Evolutionary conservation across 2,888 invertebrate species (phyloP).

Genomic region (Kuschelorhynchus macadamiae): DNA sequence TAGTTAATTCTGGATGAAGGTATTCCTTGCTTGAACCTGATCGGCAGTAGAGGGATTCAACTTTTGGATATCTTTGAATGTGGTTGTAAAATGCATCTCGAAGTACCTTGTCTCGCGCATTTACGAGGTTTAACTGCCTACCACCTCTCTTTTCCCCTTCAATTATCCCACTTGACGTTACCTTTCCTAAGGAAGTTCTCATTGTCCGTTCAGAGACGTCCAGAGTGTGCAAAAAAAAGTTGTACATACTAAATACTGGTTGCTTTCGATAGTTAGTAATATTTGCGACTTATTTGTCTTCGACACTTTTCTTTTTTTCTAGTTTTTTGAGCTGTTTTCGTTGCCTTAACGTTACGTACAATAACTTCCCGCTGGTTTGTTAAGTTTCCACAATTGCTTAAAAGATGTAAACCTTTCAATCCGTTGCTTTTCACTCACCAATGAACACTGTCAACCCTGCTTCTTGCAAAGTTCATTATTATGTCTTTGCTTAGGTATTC

Average conservation of each 20-base stretch:
- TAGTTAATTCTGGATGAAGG: constrained; percentile 7
- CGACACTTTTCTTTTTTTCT: constrained; percentile 1
- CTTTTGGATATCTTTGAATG: constrained; percentile 10
- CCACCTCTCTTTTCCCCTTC: constrained; percentile 7
- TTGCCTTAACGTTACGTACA: too few relatives aligned
- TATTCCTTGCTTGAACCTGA: constrained; percentile 7
- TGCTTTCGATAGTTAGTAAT: constrained; percentile 2
- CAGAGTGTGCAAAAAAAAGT: constrained; percentile 24
- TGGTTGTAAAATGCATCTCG: constrained; percentile 13
- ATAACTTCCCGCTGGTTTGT: too few relatives aligned
- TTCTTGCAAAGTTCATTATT: too few relatives aligned
- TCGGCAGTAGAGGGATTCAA: constrained; percentile 3
- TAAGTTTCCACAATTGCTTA: too few relatives aligned
- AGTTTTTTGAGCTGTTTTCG: constrained; percentile 7
- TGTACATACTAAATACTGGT: constrained; percentile 16
- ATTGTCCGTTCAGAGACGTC: constrained; percentile 13
- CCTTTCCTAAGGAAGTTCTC: constrained; percentile 12
- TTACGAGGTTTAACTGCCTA: background rate
- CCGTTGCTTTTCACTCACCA: too few relatives aligned
- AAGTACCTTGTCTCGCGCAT: constrained; percentile 1
- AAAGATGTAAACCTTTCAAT: too few relatives aligned
- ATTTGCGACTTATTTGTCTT: background rate
- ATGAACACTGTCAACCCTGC: too few relatives aligned
- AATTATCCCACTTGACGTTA: constrained; percentile 4
- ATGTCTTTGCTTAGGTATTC: too few relatives aligned